Evolutionary conservation across 2,888 invertebrate genomes (phyloP).

Genomic region (Thysanoteuthis rhombus): DNA sequence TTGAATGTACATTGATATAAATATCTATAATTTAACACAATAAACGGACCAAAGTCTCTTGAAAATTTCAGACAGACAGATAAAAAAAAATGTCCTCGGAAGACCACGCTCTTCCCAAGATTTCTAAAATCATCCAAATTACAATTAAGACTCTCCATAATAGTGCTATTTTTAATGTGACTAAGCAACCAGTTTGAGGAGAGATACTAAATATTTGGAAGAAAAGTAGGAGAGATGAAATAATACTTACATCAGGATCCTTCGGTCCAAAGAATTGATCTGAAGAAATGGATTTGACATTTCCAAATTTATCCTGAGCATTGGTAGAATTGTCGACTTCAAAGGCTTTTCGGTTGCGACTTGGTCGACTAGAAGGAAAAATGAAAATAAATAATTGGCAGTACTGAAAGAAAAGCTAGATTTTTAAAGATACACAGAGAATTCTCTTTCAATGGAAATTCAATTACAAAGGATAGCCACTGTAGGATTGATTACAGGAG

Average conservation of each 20-base stretch:
- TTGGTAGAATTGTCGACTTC: slow-evolving; percentile 67
- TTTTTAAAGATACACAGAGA: too few relatives aligned
- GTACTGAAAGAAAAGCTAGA: neutral
- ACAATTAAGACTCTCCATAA: neutral
- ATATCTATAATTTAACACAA: too few relatives aligned
- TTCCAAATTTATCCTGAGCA: slow-evolving; percentile 94
- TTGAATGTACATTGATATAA: too few relatives aligned
- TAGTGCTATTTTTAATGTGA: neutral
- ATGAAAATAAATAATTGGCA: neutral
- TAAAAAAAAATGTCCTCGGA: too few relatives aligned
- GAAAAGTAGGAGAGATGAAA: neutral
- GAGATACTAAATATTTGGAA: neutral
- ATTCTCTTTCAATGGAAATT: too few relatives aligned
- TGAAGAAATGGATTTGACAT: slow-evolving; percentile 97
- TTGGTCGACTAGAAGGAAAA: slow-evolving; percentile 43
- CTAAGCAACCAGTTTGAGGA: neutral
- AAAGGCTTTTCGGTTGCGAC: slow-evolving; percentile 57
- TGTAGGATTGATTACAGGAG: too few relatives aligned
- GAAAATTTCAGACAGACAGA: too few relatives aligned
- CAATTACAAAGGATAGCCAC: too few relatives aligned
- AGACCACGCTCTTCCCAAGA: too few relatives aligned
- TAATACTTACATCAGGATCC: slow-evolving; percentile 60
- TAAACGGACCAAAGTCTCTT: too few relatives aligned
- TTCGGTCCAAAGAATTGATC: slow-evolving; percentile 92
- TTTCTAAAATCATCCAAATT: too few relatives aligned